Percentiles rank a stretch among this genome's conserved stretches.
Conservation (phyloP, 2,797 vertebrate genomes). For the Forpus xanthops region DNA sequence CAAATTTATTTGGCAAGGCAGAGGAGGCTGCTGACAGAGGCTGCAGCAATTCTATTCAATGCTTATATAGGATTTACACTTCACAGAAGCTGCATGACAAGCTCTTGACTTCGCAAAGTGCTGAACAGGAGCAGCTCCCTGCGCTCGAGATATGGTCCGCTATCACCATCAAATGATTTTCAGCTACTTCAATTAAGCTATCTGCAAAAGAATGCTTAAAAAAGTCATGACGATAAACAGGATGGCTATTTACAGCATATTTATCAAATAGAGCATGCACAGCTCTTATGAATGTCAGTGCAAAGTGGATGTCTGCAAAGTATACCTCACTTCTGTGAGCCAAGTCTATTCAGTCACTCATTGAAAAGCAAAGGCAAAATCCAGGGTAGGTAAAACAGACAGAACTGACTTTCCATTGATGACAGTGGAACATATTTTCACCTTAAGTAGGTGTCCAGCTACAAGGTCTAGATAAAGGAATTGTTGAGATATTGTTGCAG, state of each 20-base stretch:
- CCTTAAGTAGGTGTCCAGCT: neutral
- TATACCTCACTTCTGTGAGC: neutral
- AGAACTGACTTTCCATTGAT: neutral
- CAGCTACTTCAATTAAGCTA: neutral
- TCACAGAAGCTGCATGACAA: neutral
- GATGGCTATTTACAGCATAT: neutral
- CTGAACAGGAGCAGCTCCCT: neutral
- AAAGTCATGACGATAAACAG: neutral
- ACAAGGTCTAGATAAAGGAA: neutral
- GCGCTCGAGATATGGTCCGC: neutral
- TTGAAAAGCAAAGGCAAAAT: neutral
- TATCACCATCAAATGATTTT: neutral
- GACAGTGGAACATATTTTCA: neutral
- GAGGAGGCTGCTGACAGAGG: neutral
- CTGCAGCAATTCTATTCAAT: neutral
- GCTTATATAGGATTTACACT: neutral
- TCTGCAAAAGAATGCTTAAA: neutral
- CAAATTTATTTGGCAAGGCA: neutral
- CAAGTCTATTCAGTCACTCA: neutral
- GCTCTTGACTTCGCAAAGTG: neutral
- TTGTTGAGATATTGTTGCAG: neutral
- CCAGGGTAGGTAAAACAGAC: neutral
- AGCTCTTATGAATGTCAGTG: neutral
- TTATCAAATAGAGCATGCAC: neutral
- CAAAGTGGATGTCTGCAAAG: neutral